A percentile compares a stretch with the other conserved stretches of the same genome.
Conservation (phyloP, 1,140 invertebrate species). For the Monochamus saltuarius region DNA sequence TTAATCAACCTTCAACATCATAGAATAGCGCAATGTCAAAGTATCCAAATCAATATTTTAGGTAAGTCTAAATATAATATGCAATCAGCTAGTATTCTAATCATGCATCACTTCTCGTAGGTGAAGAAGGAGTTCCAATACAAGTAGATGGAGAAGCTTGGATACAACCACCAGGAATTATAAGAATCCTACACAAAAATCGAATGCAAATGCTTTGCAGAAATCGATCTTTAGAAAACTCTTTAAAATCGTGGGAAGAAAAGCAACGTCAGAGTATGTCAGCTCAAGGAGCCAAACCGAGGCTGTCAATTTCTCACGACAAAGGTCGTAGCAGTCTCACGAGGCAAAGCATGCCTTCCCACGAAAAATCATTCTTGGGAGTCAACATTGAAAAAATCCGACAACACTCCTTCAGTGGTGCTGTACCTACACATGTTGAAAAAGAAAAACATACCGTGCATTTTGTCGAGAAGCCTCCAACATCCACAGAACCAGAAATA, state of each 20-base stretch:
- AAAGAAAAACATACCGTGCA: slow-evolving; percentile 40
- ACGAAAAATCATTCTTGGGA: slow-evolving; percentile 45
- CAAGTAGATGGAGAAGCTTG: slow-evolving; percentile 98
- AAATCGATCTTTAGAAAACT: slow-evolving; percentile 86
- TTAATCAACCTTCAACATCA: slow-evolving; percentile 95
- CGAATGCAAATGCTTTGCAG: slow-evolving; percentile 93
- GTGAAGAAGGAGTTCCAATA: slow-evolving; percentile 82
- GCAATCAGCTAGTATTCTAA: neutral
- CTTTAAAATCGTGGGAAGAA: slow-evolving; percentile 90
- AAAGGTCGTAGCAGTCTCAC: slow-evolving; percentile 45
- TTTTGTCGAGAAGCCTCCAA: slow-evolving; percentile 42
- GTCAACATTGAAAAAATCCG: slow-evolving; percentile 49
- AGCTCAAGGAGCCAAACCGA: slow-evolving; percentile 43
- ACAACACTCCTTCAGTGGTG: slow-evolving; percentile 51
- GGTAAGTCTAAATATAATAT: slow-evolving; percentile 54
- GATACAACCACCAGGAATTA: slow-evolving; percentile 95
- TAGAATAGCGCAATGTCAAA: slow-evolving; percentile 93
- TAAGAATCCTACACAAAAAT: slow-evolving; percentile 95
- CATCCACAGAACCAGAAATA: slow-evolving; percentile 49
- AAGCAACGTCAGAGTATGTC: slow-evolving; percentile 73
- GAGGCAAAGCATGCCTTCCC: slow-evolving; percentile 47
- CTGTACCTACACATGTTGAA: slow-evolving; percentile 31
- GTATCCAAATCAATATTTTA: slow-evolving; percentile 92
- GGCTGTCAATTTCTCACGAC: slow-evolving; percentile 46
- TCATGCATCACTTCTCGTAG: slow-evolving; percentile 34